phyloP scores from a whole-genome alignment of 2,888 invertebrate species.

The Sialis fuliginosa region DNA sequence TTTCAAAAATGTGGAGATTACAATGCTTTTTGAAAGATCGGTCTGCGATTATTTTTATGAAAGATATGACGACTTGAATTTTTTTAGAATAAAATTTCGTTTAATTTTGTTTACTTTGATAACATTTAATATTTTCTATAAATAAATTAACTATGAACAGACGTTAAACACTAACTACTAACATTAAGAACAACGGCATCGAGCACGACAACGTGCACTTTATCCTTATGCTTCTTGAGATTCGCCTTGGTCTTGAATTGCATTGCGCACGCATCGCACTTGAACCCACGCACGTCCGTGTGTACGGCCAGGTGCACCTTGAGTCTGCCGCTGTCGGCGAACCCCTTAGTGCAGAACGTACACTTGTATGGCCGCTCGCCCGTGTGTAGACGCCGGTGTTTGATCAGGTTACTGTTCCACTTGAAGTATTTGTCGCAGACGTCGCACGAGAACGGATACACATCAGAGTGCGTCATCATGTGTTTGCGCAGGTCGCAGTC shows the following conservation, averaged over 20 bases:
- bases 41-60: too few relatives aligned
- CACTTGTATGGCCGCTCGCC: conserved; percentile 1
- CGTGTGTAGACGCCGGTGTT: conserved; percentile 1
- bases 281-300: background rate
- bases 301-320: conserved; percentile 2
- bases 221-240: conserved; percentile 2
- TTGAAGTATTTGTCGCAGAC: conserved; percentile 2
- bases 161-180: too few relatives aligned
- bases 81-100: too few relatives aligned
- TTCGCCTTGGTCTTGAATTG: conserved; percentile 1
- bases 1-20: too few relatives aligned
- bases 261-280: conserved; percentile 2
- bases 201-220: background rate
- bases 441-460: background rate
- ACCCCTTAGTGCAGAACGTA: background rate
- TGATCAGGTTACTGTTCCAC: conserved; percentile 4
- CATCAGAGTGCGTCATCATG: conserved; percentile 3
- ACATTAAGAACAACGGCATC: too few relatives aligned
- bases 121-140: too few relatives aligned
- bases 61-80: too few relatives aligned
- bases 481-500: conserved; percentile 4
- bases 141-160: too few relatives aligned
- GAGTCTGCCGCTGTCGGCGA: conserved; percentile 1
- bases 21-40: too few relatives aligned
- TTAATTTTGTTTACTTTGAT: too few relatives aligned